These are phyloP conservation scores for Urocynchramus pylzowi DNA, from an alignment of 2,113 vertebrate genomes.

Conservation along the genomic window DNA sequence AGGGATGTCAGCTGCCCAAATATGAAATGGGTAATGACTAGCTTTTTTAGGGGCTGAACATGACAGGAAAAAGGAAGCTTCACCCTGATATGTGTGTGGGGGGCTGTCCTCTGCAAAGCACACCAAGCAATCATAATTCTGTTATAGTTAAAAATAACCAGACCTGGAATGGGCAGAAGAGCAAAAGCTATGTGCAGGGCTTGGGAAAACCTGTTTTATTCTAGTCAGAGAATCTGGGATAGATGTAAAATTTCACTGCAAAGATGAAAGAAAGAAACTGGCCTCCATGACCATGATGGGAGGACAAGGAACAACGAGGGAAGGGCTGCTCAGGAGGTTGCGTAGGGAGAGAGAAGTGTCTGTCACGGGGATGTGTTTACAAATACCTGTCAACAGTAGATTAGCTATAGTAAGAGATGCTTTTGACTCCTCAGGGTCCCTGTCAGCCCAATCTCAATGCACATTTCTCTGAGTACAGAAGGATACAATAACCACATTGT, in stretches of 20 bases:
- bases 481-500: neutral
- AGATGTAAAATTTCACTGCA: neutral
- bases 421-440: neutral
- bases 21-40: neutral
- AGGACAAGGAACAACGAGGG: neutral
- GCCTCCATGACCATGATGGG: rapidly evolving
- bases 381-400: neutral
- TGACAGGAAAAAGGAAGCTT: neutral
- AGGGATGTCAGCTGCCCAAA: neutral
- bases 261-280: neutral
- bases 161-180: neutral
- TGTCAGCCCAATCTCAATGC: neutral
- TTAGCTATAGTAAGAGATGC: neutral
- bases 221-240: neutral
- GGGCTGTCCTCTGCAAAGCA: neutral
- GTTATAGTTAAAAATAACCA: neutral
- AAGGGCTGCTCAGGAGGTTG: neutral
- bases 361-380: neutral
- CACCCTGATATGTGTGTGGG: neutral
- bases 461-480: neutral
- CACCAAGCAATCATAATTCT: neutral
- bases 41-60: neutral
- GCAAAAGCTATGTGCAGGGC: neutral
- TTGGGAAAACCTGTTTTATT: neutral
- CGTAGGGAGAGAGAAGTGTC: neutral